Evolutionary conservation across 2,888 invertebrate genomes (phyloP), one percentile per base, ranked within the genome.

Genomic region (Noctua fimbriata): DNA sequence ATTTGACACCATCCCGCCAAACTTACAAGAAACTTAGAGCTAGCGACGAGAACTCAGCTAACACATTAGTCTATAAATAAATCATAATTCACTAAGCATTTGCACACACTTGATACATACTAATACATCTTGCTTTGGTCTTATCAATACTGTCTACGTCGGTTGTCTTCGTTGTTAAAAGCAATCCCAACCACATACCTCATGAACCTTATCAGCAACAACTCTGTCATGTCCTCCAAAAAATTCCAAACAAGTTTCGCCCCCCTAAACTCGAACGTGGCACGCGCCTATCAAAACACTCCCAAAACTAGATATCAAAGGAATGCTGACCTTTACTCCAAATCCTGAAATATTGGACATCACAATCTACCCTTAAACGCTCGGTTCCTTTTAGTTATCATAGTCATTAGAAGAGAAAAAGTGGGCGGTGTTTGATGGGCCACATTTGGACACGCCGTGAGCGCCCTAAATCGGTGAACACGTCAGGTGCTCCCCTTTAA

Each of bases 311-410:
- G 87, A 87, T 88, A 87, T 14, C 77, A 6, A 28, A 79, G 58
- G 86, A 86, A 87, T 88, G 67, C 28, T 67, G 44, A n/a, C 67
- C n/a, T 78, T 78, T 18, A 73, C 73, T 72, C n/a, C 44, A 58
- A 69, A 32, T 3, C 55, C 44, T 36, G 24, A 79, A 82, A 70
- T 58, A 75, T 74, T 66, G 60, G 69, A 58, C 47, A 47, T 65
- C 75, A 75, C 82, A 88, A 81, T 83, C 76, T 81, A 85, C 73
- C 83, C 87, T 85, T 88, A 88, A 89, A 83, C 60, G 73, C 55
- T 78, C 66, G 66, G 78, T 81, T 88, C 84, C 86, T 83, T 89
- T 89, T 84, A 87, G 75, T 83, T 89, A 89, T 88, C 87, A 60
- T 67, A 84, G 86, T 79, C 83, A 86, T 79, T 81, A 77, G 65